Percentiles rank a stretch among this genome's conserved stretches.
Conservation (phyloP, 1,140 invertebrate genomes). For the Paramacrobiotus metropolitanus region DNA sequence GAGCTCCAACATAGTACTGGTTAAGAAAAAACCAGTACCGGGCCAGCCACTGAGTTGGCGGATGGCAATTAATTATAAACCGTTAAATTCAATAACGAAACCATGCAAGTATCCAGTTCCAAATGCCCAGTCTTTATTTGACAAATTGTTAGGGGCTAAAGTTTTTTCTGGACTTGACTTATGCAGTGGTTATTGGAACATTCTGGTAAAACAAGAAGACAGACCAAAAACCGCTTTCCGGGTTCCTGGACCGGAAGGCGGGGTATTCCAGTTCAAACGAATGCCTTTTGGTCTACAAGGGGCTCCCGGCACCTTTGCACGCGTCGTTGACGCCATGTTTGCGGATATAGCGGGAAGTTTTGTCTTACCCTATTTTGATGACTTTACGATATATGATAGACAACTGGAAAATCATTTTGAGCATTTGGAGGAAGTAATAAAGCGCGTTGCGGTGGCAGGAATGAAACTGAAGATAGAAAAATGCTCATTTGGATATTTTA, state of each 20-base stretch:
- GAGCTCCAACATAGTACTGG: background rate
- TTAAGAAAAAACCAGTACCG: background rate
- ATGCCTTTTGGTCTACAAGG: background rate
- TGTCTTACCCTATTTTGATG: background rate
- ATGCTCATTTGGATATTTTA: constrained; percentile 5
- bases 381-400: background rate
- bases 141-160: background rate
- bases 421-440: background rate
- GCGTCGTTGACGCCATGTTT: background rate
- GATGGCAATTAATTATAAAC: background rate
- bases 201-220: background rate
- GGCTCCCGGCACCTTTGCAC: background rate
- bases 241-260: background rate
- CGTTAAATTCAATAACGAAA: background rate
- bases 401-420: background rate
- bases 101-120: background rate
- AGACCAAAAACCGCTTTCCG: constrained; percentile 5
- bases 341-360: background rate
- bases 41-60: too few relatives aligned
- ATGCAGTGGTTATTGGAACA: background rate
- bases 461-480: background rate
- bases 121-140: background rate
- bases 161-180: background rate
- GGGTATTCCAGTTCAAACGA: background rate
- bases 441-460: background rate